Percentiles rank a stretch among this genome's conserved stretches.
phyloP scores from a whole-genome alignment of 1,140 invertebrate genomes.

The Sipha flava region DNA sequence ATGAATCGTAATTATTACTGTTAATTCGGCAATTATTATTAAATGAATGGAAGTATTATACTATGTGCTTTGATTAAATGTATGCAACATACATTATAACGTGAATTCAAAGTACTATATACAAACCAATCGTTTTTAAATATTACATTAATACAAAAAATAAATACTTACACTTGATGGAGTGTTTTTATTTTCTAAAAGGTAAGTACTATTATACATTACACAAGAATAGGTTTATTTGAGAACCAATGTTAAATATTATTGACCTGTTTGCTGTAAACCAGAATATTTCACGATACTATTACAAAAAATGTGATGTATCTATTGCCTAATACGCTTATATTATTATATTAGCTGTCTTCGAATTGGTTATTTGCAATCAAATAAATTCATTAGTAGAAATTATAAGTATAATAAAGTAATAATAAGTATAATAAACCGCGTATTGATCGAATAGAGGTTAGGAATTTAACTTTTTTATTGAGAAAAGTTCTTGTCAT shows the following conservation, averaged over 20 bases:
- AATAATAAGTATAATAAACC: no score
- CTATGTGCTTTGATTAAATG: not conserved
- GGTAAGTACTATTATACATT: not conserved
- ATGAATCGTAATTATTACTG: not conserved
- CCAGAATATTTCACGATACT: not conserved
- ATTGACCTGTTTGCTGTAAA: not conserved
- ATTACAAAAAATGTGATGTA: not conserved
- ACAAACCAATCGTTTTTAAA: not conserved
- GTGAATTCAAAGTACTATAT: not conserved
- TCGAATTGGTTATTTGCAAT: no score
- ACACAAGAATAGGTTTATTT: not conserved
- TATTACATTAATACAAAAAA: not conserved
- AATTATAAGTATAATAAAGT: no score
- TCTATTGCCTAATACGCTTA: not conserved
- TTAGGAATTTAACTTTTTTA: no score
- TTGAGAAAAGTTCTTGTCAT: no score
- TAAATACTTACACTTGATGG: not conserved
- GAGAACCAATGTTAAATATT: not conserved
- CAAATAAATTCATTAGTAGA: no score
- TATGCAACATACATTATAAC: not conserved
- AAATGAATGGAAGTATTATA: not conserved
- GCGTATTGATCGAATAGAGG: no score
- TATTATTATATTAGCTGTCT: no score
- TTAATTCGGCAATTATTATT: not conserved
- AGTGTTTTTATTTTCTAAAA: not conserved